Evolutionary conservation across 2,113 vertebrate genomes (phyloP).

Genomic region (Cryptomyrus ogoouensis): DNA sequence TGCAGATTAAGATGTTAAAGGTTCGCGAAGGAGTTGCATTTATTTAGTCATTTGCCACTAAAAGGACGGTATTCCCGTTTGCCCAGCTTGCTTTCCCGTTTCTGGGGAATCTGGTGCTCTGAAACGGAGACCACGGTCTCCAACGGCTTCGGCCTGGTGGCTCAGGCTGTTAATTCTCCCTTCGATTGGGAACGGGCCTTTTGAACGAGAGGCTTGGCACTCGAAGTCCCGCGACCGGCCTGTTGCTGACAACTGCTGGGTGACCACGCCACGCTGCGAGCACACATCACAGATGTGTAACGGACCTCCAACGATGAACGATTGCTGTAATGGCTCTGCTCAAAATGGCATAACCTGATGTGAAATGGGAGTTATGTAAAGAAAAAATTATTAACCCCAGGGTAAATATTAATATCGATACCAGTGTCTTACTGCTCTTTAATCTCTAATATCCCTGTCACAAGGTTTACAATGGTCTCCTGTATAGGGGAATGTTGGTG

Average conservation of each 20-base stretch:
- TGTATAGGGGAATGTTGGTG: neutral
- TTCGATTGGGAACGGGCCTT: constrained; percentile 3
- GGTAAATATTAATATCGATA: neutral
- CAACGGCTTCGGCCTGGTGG: constrained; percentile 29
- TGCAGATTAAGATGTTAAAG: constrained; percentile 40
- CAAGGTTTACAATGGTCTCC: neutral
- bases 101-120: neutral
- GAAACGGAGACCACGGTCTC: neutral
- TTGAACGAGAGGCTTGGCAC: neutral
- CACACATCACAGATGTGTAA: neutral
- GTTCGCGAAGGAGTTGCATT: neutral
- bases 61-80: neutral
- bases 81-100: neutral
- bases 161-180: neutral
- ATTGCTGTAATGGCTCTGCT: neutral
- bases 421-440: neutral
- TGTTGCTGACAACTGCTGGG: neutral
- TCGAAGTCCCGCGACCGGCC: neutral
- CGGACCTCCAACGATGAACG: neutral
- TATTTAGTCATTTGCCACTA: neutral
- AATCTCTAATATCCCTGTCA: neutral
- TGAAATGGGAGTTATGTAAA: neutral
- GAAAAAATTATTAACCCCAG: neutral
- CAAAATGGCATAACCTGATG: neutral
- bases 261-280: neutral